Percentiles rank a stretch among this genome's conserved stretches.
Conservation (phyloP, 2,888 invertebrate genomes). For the Coelogynopora nodosa region DNA sequence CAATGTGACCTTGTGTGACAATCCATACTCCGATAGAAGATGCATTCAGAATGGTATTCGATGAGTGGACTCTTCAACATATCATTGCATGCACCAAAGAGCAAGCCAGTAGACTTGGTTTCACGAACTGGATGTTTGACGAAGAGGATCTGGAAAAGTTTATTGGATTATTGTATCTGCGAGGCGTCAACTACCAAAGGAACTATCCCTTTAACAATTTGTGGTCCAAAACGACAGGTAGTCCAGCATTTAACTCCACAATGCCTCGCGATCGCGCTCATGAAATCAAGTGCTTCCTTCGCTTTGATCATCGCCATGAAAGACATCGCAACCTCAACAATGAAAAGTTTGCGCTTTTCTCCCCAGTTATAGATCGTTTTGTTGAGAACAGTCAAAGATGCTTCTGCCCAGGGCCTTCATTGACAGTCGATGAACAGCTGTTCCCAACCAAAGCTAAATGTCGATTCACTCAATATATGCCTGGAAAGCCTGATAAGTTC, state of each 20-base stretch:
- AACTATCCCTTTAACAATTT: neutral
- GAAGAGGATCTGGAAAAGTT: neutral
- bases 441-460: slow-evolving; percentile 26
- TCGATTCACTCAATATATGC: slow-evolving; percentile 39
- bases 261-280: slow-evolving; percentile 17
- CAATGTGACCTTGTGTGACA: neutral
- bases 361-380: slow-evolving; percentile 30
- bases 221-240: neutral
- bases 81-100: slow-evolving; percentile 8
- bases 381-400: slow-evolving; percentile 7
- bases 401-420: neutral
- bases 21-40: neutral
- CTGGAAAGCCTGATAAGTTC: slow-evolving; percentile 39
- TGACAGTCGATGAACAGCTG: slow-evolving; percentile 43
- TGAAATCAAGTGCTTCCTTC: neutral
- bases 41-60: slow-evolving; percentile 10
- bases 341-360: slow-evolving; percentile 10
- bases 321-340: neutral
- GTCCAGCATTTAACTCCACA: neutral
- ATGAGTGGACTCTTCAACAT: slow-evolving; percentile 4
- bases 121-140: neutral
- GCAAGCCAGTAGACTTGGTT: neutral
- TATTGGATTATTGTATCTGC: neutral
- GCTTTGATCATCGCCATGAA: neutral
- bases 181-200: neutral